phyloP scores from a whole-genome alignment of 2,797 vertebrate genomes.

The Gallinago stenura region DNA sequence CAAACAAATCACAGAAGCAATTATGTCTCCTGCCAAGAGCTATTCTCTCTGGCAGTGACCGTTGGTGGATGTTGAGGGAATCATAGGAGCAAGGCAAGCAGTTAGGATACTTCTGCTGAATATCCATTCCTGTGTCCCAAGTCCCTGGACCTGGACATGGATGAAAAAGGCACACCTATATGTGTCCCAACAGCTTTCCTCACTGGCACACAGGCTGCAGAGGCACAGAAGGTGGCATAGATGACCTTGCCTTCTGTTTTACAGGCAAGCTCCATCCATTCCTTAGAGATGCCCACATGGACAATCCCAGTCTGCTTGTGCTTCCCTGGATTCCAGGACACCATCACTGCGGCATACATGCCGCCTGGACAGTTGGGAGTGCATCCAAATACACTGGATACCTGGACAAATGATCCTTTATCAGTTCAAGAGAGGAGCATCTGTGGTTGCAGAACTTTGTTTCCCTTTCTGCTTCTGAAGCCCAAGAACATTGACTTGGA shows the following conservation, averaged over 20 bases:
- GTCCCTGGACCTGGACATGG: no score
- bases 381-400: background rate
- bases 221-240: background rate
- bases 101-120: background rate
- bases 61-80: background rate
- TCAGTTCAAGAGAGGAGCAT: background rate
- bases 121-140: background rate
- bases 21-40: background rate
- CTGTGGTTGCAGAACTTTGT: background rate
- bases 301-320: background rate
- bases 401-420: background rate
- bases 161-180: background rate
- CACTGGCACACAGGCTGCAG: no score
- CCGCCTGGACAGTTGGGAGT: background rate
- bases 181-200: background rate
- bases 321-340: background rate
- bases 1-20: background rate
- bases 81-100: background rate
- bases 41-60: accelerated
- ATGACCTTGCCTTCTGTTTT: background rate
- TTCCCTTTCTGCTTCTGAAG: background rate
- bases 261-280: background rate
- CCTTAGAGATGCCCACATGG: no score
- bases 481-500: background rate
- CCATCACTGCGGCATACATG: background rate